Percentiles rank a stretch among this genome's conserved stretches.
These are phyloP conservation scores for Megastigmus dorsalis DNA, from an alignment of 2,888 invertebrate genomes.

Conservation along the genomic window DNA sequence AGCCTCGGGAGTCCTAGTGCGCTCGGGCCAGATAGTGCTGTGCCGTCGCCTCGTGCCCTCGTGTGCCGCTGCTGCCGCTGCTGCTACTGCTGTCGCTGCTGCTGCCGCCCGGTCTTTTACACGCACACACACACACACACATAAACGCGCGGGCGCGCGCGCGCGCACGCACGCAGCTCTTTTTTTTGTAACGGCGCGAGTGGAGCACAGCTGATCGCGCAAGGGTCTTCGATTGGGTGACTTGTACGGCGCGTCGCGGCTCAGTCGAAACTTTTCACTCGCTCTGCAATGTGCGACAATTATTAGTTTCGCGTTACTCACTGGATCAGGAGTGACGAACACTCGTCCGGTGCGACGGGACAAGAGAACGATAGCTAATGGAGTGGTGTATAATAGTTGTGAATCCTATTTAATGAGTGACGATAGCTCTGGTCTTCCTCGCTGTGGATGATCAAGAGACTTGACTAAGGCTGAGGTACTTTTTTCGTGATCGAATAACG, in stretches of 20 bases:
- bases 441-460: too few relatives aligned
- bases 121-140: background rate
- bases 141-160: too few relatives aligned
- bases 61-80: conserved; percentile 19
- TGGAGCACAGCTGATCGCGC: conserved; percentile 27
- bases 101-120: background rate
- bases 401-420: too few relatives aligned
- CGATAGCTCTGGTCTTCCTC: too few relatives aligned
- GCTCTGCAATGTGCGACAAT: too few relatives aligned
- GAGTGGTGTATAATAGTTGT: background rate
- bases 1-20: conserved; percentile 55
- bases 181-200: background rate
- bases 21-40: conserved; percentile 72
- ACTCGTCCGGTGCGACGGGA: too few relatives aligned
- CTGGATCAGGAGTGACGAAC: too few relatives aligned
- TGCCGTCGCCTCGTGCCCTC: conserved; percentile 72
- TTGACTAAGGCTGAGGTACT: too few relatives aligned
- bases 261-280: background rate
- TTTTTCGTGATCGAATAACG: background rate
- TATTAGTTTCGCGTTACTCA: too few relatives aligned
- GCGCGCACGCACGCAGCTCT: background rate
- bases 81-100: background rate
- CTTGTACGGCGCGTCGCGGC: background rate
- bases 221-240: background rate
- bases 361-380: background rate